Evolutionary conservation across 2,113 vertebrate species (phyloP).

Genomic region (Malurus alboscapulatus): DNA sequence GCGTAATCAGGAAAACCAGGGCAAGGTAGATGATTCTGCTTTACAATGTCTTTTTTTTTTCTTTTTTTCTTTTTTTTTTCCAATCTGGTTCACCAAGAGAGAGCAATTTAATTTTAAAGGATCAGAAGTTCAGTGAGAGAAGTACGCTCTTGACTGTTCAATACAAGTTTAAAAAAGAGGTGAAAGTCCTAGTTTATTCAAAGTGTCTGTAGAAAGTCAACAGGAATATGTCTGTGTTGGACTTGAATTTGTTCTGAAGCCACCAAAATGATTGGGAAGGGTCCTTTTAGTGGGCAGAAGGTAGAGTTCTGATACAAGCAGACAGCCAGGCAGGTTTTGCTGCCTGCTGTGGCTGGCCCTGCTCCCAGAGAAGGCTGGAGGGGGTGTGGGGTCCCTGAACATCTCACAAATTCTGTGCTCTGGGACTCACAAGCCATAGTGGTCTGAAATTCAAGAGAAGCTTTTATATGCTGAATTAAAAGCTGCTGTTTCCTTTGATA

Average conservation of each 20-base stretch:
- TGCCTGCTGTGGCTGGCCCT: neutral
- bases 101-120: conserved; percentile 32
- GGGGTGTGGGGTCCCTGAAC: neutral
- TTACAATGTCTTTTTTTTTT: neutral
- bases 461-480: neutral
- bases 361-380: rapidly evolving
- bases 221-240: neutral
- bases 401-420: rapidly evolving
- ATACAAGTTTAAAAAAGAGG: neutral
- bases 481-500: neutral
- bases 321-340: neutral
- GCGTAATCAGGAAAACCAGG: conserved; percentile 10
- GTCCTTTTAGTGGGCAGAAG: neutral
- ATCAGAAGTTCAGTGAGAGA: neutral
- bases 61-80: neutral
- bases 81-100: neutral
- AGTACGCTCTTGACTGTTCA: neutral
- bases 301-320: rapidly evolving
- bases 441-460: neutral
- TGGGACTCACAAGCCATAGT: rapidly evolving
- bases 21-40: neutral
- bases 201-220: neutral
- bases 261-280: neutral
- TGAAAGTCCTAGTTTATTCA: neutral
- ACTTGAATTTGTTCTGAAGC: neutral